Percentiles rank a stretch among this genome's conserved stretches.
Conservation (phyloP, 2,797 vertebrate genomes). For the Microchirus variegatus region DNA sequence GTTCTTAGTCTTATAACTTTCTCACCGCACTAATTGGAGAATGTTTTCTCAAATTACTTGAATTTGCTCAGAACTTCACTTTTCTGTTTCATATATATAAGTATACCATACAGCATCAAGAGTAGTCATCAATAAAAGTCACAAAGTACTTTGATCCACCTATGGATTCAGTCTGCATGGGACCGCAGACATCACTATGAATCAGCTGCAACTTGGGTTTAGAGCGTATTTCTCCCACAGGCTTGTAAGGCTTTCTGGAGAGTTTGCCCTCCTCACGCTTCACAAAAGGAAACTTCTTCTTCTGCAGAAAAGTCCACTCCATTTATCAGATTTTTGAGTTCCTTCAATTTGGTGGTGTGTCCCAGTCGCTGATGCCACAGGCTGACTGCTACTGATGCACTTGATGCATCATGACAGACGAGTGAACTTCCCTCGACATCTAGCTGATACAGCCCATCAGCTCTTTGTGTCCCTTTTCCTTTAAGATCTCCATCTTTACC, state of each 20-base stretch:
- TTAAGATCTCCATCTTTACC: conserved; percentile 31
- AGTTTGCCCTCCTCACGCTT: conserved; percentile 39
- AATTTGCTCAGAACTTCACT: too few species aligned
- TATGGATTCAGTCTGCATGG: too few species aligned
- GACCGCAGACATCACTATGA: too few species aligned
- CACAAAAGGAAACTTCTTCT: conserved; percentile 20
- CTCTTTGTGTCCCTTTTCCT: conserved; percentile 48
- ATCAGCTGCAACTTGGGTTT: too few species aligned
- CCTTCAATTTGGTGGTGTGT: conserved; percentile 31
- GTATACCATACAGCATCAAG: too few species aligned
- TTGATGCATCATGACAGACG: conserved; percentile 33
- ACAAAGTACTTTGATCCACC: too few species aligned
- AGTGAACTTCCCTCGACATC: conserved; percentile 14
- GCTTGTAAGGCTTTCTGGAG: conserved; percentile 25
- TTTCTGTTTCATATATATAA: too few species aligned
- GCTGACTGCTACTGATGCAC: conserved; percentile 42
- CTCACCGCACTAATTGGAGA: too few species aligned
- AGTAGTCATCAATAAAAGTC: too few species aligned
- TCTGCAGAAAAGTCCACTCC: conserved; percentile 34
- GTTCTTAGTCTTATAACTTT: too few species aligned
- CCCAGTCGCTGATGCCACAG: conserved; percentile 50
- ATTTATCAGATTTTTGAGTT: conserved; percentile 36
- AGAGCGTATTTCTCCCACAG: not conserved
- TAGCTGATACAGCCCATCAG: conserved; percentile 49
- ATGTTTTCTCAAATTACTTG: too few species aligned